Evolutionary conservation across 2,797 vertebrate genomes (phyloP), one percentile per base, ranked within the genome.

Genomic region (Siniperca obscura): DNA sequence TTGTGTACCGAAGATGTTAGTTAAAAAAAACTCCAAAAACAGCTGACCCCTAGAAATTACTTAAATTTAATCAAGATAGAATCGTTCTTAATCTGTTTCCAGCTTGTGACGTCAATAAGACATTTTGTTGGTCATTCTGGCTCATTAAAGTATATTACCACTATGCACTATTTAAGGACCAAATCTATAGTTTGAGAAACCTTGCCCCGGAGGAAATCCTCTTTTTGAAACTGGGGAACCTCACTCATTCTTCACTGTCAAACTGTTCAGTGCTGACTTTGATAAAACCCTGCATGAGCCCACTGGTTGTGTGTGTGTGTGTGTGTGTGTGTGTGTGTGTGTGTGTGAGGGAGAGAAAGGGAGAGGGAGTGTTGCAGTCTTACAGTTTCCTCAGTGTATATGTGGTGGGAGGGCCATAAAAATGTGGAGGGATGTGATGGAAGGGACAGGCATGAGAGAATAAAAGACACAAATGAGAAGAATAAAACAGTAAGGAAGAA

Each of bases 61-160:
- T 76, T 3, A 10, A 62, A 59, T 52, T 53, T 13, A 61, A 46
- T 68, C 21, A 38, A 74, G n/a, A 48, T 17, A 2, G 25, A 74
- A 16, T 7, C 19, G 7, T 25, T 70, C 36, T 55, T 46, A 30
- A 70, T 55, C 72, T 70, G 70, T 46, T 53, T 52, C 17, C 19
- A 62, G 73, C 64, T 17, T 40, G 6, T 70, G 42, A 74, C 68
- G 25, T 46, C 21, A 53, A 68, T 78, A 25, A 83, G 65, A 83
- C 64, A 70, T 74, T 7, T 60, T n/a, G 27, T 65, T 61, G 75
- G 48, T 80, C 73, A 74, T 66, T 71, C 36, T 62, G 80, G 55
- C 81, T 91, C 90, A 91, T 91, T 92, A 92, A 89, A 87, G 72
- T 92, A 88, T 84, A 87, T 91, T 87, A 89, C 84, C 60, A 25